Percentiles rank a stretch among this genome's conserved stretches.
Evolutionary conservation across 1,140 invertebrate species (phyloP).

Genomic region (Cydia strobilella): DNA sequence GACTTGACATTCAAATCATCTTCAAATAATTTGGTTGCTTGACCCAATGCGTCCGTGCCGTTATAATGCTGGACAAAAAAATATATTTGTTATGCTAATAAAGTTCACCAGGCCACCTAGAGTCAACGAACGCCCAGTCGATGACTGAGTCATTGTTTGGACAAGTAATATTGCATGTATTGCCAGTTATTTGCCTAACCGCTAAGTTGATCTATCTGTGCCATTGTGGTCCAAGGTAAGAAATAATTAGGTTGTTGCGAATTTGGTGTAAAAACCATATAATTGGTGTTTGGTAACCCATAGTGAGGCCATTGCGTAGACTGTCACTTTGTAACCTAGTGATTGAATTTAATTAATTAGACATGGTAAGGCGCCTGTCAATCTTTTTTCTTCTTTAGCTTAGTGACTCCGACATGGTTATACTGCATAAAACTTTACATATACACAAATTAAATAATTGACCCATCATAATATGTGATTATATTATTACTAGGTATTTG

Average conservation of each 20-base stretch:
- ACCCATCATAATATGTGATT: no score
- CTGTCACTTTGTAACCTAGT: slow-evolving; percentile 6
- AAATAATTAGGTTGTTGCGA: slow-evolving; percentile 30
- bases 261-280: slow-evolving; percentile 31
- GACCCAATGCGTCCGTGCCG: slow-evolving; percentile 10
- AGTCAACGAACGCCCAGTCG: slow-evolving; percentile 21
- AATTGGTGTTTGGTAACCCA: slow-evolving; percentile 25
- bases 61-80: slow-evolving; percentile 28
- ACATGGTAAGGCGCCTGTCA: neutral
- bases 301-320: slow-evolving; percentile 25
- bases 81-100: slow-evolving; percentile 20
- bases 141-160: slow-evolving; percentile 62
- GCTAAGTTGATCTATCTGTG: slow-evolving; percentile 34
- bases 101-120: neutral
- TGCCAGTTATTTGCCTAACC: slow-evolving; percentile 53
- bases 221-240: slow-evolving; percentile 22
- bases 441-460: no score
- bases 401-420: neutral
- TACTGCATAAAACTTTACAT: neutral
- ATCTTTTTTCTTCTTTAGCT: neutral
- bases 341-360: neutral
- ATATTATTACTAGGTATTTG: no score
- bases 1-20: neutral
- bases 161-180: slow-evolving; percentile 64
- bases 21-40: slow-evolving; percentile 23